These are phyloP conservation scores for Aphelinus certus DNA, from an alignment of 1,140 invertebrate genomes.

Conservation along the genomic window DNA sequence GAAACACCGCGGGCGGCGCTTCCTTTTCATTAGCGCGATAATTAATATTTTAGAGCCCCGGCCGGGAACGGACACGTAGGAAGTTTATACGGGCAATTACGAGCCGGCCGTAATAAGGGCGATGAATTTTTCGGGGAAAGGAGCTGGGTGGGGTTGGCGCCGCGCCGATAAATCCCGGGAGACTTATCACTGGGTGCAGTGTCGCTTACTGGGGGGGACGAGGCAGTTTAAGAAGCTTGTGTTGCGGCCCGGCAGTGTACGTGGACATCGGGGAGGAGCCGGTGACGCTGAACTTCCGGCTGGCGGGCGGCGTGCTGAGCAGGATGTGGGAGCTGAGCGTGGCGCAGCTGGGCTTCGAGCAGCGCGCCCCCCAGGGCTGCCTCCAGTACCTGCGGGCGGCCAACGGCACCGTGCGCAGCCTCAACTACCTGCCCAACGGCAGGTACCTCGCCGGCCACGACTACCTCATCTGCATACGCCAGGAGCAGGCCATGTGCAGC, in stretches of 20 bases:
- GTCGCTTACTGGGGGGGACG: no score
- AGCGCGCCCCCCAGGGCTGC: slow-evolving; percentile 78
- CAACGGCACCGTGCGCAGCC: slow-evolving; percentile 75
- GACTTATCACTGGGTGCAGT: no score
- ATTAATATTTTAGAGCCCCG: no score
- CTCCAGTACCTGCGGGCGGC: slow-evolving; percentile 74
- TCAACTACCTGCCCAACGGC: slow-evolving; percentile 84
- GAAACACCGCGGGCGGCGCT: no score
- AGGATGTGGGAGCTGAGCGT: slow-evolving; percentile 81
- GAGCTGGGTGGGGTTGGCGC: no score
- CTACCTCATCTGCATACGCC: slow-evolving; percentile 80
- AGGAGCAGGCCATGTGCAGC: slow-evolving; percentile 76
- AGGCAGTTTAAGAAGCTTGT: no score
- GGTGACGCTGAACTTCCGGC: slow-evolving; percentile 67
- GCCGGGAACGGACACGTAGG: no score
- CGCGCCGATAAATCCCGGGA: no score
- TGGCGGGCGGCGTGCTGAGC: slow-evolving; percentile 69
- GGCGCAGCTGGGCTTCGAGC: slow-evolving; percentile 76
- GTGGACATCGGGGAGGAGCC: slow-evolving; percentile 71
- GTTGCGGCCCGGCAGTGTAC: slow-evolving; percentile 66
- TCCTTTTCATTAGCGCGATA: no score
- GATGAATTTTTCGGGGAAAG: no score
- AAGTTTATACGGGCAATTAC: no score
- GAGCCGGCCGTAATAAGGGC: no score
- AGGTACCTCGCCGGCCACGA: slow-evolving; percentile 81